A percentile compares a stretch with the other conserved stretches of the same genome.
phyloP scores from a whole-genome alignment of 1,140 invertebrate genomes.

The Paraescarpia echinospica region DNA sequence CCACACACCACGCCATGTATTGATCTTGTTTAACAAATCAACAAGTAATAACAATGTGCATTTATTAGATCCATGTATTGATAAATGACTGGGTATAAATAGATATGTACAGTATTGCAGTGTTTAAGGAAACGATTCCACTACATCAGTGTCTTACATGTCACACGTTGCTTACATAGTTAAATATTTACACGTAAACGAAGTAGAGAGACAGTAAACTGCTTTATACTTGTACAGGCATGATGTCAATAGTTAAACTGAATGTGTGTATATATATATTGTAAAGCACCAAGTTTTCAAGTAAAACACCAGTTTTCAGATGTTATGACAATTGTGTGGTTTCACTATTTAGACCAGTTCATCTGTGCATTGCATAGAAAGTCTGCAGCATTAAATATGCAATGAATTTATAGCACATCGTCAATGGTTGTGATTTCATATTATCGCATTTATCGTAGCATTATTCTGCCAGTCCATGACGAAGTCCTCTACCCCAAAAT shows the following conservation, averaged over 20 bases:
- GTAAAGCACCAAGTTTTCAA: constrained; percentile 1
- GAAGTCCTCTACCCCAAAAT: neutral
- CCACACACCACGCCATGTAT: neutral
- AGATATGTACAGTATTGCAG: neutral
- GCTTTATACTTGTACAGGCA: neutral
- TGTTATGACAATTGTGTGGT: neutral
- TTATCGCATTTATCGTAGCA: too few species aligned
- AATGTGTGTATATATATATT: neutral
- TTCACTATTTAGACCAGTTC: neutral
- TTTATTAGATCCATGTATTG: constrained; percentile 1
- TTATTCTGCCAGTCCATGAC: neutral
- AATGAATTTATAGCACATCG: neutral
- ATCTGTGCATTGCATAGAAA: neutral
- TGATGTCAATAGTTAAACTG: neutral
- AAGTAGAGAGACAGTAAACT: neutral
- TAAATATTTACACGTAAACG: neutral
- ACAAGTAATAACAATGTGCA: neutral
- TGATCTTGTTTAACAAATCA: neutral
- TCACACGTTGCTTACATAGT: neutral
- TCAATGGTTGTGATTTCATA: neutral
- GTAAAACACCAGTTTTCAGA: neutral
- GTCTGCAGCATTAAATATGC: neutral
- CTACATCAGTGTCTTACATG: neutral
- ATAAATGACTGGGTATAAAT: neutral
- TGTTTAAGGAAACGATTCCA: neutral